Conservation (phyloP, 2,888 invertebrate species). For the Oscheius sp. region DNA sequence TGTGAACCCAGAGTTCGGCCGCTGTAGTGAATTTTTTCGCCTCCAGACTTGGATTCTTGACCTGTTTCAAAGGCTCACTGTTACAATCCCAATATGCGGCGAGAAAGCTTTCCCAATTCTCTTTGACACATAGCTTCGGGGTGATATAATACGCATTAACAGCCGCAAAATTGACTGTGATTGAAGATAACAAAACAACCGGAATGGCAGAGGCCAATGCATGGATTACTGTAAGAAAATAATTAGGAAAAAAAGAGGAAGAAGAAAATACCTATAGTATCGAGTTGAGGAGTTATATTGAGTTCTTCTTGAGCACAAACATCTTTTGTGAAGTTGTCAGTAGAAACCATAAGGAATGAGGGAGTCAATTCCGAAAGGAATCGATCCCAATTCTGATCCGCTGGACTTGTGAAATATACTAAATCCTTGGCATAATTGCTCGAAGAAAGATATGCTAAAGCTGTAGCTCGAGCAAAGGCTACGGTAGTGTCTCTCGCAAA, state of each 20-base stretch:
- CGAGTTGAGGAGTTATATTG: conserved; percentile 56
- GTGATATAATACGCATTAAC: conserved; percentile 62
- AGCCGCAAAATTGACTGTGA: conserved; percentile 62
- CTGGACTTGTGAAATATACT: conserved; percentile 59
- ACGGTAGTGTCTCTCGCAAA: conserved; percentile 63
- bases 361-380: conserved; percentile 65
- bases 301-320: conserved; percentile 55
- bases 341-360: conserved; percentile 67
- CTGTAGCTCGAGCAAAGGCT: conserved; percentile 57
- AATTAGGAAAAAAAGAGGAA: neutral
- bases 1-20: conserved; percentile 57
- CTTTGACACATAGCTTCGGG: conserved; percentile 40
- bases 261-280: conserved; percentile 53
- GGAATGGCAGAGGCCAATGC: conserved; percentile 56
- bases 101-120: conserved; percentile 56
- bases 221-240: conserved; percentile 46
- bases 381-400: conserved; percentile 60
- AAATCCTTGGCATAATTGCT: conserved; percentile 46
- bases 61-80: conserved; percentile 34
- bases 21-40: conserved; percentile 35
- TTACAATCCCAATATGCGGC: conserved; percentile 58
- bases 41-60: conserved; percentile 37
- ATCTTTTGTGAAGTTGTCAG: conserved; percentile 58
- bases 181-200: conserved; percentile 61
- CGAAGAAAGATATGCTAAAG: conserved; percentile 51